phyloP scores from a whole-genome alignment of 2,113 vertebrate species.

The Oxyruncus cristatus region DNA sequence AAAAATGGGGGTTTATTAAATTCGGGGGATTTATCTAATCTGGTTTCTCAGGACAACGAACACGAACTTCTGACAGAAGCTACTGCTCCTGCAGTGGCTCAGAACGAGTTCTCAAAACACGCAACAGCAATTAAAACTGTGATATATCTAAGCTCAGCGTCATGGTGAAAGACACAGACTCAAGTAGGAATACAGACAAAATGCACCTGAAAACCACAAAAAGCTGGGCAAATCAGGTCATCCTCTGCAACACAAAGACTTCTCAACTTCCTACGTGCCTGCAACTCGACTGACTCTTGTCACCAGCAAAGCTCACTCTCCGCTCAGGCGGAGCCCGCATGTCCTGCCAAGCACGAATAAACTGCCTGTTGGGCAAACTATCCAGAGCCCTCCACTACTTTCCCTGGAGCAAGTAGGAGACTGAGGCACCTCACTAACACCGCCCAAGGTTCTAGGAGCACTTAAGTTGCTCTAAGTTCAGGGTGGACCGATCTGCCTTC shows the following conservation, averaged over 20 bases:
- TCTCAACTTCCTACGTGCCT: background rate
- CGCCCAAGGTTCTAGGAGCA: background rate
- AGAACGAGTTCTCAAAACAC: background rate
- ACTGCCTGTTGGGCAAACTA: background rate
- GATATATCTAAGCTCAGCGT: background rate
- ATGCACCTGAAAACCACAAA: background rate
- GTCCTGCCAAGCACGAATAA: background rate
- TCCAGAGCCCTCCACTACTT: background rate
- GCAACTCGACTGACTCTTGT: background rate
- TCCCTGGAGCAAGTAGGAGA: accelerated
- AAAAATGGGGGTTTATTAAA: background rate
- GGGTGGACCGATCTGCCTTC: background rate
- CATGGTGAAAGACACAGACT: background rate
- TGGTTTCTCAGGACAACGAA: background rate
- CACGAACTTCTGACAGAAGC: background rate
- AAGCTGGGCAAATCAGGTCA: background rate
- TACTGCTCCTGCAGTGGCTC: background rate
- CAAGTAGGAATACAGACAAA: background rate
- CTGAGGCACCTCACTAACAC: background rate
- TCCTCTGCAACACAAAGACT: background rate
- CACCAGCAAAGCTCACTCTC: background rate
- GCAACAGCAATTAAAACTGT: background rate
- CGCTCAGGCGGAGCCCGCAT: accelerated
- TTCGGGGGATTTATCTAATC: background rate
- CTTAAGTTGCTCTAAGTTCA: background rate